Conservation (phyloP, 2,888 invertebrate genomes). For the Tigriopus californicus region DNA sequence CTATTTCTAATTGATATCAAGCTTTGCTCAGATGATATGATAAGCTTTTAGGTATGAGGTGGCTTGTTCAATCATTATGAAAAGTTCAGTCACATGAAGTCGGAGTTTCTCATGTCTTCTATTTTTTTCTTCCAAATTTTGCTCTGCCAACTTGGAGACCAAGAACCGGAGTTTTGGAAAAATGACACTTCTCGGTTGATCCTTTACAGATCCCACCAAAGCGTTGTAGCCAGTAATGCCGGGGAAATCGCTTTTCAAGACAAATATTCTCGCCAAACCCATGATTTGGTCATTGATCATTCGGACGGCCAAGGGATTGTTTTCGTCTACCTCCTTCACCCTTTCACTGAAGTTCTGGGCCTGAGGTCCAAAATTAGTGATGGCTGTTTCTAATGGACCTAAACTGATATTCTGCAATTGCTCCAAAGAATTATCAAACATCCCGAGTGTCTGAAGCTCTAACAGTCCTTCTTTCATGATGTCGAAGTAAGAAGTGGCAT, state of each 20-base stretch:
- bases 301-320: neutral
- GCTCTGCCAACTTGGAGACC: neutral
- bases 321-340: neutral
- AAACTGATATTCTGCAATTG: neutral
- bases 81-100: neutral
- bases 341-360: neutral
- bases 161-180: neutral
- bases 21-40: neutral
- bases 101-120: neutral
- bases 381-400: neutral
- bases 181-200: neutral
- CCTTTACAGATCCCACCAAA: neutral
- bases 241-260: neutral
- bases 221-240: neutral
- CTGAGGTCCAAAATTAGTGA: neutral
- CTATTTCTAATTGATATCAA: neutral
- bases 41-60: neutral
- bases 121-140: neutral
- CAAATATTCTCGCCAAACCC: neutral
- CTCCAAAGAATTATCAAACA: neutral
- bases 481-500: neutral
- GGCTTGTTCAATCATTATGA: neutral
- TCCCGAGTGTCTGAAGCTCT: neutral
- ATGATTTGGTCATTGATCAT: slow-evolving; percentile 12
- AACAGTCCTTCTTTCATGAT: neutral